Evolutionary conservation across 2,888 invertebrate species (phyloP), one percentile per base, ranked within the genome.

Genomic region (Pelosia muscerda): DNA sequence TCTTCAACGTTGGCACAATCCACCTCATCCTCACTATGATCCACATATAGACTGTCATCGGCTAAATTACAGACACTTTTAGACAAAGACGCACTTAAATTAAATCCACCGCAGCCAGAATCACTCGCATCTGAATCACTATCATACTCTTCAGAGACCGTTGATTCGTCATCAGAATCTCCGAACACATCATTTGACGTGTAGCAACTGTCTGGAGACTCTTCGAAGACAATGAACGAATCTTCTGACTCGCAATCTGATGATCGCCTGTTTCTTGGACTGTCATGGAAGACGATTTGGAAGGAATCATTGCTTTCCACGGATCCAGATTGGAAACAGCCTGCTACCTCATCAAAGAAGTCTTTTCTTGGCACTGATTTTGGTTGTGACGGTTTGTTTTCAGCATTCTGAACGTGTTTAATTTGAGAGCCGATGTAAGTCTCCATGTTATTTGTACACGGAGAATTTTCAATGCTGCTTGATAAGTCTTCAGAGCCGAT

Each of bases 191-290:
- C 94, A 0, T 90, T 89, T 0, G 93, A 87, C 0, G 90, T 91
- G 63, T 91, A 94, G 65, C 95, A 94, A 70, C 85, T 90, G 63
- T 92, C 92, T 0, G 91, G 91, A 2, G 88, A 86, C 0, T 93
- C 95, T 63, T 94, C 93, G 10, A 95, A 95, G 9, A 96, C 88
- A 1, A 96, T 95, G 76, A 95, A 96, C 0, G 95, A 96, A 82
- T 96, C 96, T 80, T 96, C 96, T 0, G 95, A 96, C n/a, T 95
- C 95, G 63, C 95, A 95, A 63, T 95, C 95, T 0, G 95, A 95
- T 2, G 89, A 79, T 55, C 84, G 77, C 5, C 91, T 79, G 2
- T 71, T 76, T 54, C 74, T 81, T 0, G 84, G 88, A 56, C 82
- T 85, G 31, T 95, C 94, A 0, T 86, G 84, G 74, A 94, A 94